Conservation (phyloP, 2,113 vertebrate genomes). For the Fulica atra region DNA sequence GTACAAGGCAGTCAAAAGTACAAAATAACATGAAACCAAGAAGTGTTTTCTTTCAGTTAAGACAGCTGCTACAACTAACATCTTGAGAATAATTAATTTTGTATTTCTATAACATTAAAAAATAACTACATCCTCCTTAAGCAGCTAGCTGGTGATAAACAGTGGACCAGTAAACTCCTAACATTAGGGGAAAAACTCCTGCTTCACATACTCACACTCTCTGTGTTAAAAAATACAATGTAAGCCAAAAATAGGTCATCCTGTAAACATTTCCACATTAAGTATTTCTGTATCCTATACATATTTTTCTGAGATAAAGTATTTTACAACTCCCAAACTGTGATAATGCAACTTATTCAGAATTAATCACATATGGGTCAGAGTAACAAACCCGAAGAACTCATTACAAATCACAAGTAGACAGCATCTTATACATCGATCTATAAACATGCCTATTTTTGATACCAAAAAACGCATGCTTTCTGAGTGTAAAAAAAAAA, state of each 20-base stretch:
- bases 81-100: neutral
- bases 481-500: neutral
- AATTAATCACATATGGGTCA: neutral
- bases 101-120: neutral
- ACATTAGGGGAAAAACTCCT: neutral
- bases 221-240: neutral
- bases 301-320: neutral
- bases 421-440: neutral
- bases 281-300: neutral
- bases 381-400: neutral
- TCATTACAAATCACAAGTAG: neutral
- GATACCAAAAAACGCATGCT: neutral
- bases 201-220: neutral
- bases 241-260: neutral
- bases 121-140: neutral
- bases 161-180: neutral
- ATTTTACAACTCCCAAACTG: neutral
- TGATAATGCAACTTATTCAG: neutral
- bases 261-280: neutral
- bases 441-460: neutral
- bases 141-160: neutral
- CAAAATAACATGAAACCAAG: neutral
- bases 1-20: neutral
- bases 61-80: neutral
- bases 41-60: neutral